Evolutionary conservation across 2,797 vertebrate genomes (phyloP).

Genomic region (Melopsittacus undulatus): DNA sequence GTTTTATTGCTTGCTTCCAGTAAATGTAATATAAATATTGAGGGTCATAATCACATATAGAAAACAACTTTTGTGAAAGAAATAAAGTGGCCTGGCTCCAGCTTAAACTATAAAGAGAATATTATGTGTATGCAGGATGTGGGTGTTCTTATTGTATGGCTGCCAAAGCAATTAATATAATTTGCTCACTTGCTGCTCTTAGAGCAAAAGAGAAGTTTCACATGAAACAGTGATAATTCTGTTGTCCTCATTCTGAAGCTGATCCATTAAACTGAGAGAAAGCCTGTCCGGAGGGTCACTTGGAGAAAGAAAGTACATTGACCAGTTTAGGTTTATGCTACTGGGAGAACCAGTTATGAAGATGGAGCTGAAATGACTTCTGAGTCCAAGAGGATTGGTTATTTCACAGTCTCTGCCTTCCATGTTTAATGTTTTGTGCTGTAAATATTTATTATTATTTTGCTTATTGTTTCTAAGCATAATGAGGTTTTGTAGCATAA

Average conservation of each 20-base stretch:
- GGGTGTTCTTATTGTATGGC: not conserved
- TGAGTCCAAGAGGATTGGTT: not conserved
- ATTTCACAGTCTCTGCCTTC: not conserved
- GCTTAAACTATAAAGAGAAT: not conserved
- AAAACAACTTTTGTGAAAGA: not conserved
- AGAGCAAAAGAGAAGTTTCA: not conserved
- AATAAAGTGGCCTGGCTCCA: not conserved
- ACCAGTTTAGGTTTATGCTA: not conserved
- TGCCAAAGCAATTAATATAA: not conserved
- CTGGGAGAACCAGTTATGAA: not conserved
- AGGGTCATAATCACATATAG: not conserved
- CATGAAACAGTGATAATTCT: not conserved
- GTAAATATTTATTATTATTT: constrained; percentile 40
- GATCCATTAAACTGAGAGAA: not conserved
- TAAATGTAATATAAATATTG: not conserved
- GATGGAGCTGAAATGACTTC: not conserved
- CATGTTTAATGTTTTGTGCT: not conserved
- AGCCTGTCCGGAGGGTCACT: not conserved
- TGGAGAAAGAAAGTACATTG: not conserved
- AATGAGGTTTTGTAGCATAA: not conserved
- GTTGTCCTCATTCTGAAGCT: not conserved
- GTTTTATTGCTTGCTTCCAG: not conserved
- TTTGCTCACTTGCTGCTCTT: not conserved
- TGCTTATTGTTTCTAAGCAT: constrained; percentile 31
- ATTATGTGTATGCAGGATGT: not conserved